These are phyloP conservation scores for Strigamia crassipes DNA, from an alignment of 2,888 invertebrate species.

Conservation along the genomic window DNA sequence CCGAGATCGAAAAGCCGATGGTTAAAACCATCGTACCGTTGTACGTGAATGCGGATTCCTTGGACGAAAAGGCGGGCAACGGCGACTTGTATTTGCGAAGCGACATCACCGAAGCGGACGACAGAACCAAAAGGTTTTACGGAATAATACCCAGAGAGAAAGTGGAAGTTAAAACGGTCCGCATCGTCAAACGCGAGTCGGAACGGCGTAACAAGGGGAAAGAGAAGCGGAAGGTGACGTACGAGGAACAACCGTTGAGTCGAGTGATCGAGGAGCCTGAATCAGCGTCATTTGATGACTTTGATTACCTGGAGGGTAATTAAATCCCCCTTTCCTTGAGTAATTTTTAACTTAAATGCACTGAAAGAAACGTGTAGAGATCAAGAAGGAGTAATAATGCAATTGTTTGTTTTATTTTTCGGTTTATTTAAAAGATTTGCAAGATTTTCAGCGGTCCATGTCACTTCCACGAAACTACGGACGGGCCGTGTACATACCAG, in stretches of 20 bases:
- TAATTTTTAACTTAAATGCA: neutral
- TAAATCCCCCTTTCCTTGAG: constrained; percentile 14
- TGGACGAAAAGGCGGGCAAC: neutral
- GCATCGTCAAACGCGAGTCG: constrained; percentile 89
- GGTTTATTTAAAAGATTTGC: constrained; percentile 33
- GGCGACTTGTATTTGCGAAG: constrained; percentile 54
- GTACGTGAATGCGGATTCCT: constrained; percentile 70
- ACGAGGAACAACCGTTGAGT: constrained; percentile 51
- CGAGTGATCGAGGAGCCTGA: constrained; percentile 52
- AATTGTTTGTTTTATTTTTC: constrained; percentile 4
- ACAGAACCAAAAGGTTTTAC: constrained; percentile 63
- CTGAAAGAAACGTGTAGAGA: neutral
- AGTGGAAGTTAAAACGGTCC: constrained; percentile 86
- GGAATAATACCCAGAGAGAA: constrained; percentile 76
- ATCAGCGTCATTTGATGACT: constrained; percentile 50
- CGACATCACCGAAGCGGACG: constrained; percentile 63
- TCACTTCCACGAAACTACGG: constrained; percentile 61
- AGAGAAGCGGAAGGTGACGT: constrained; percentile 51
- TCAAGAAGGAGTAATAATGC: neutral
- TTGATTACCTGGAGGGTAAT: constrained; percentile 52
- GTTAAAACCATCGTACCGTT: constrained; percentile 62
- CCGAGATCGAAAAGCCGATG: constrained; percentile 47
- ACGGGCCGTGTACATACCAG: constrained; percentile 45
- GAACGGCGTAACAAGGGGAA: constrained; percentile 71
- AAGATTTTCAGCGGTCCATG: constrained; percentile 60